These are phyloP conservation scores for Callionymus lyra DNA, from an alignment of 2,113 vertebrate species.

Conservation along the genomic window DNA sequence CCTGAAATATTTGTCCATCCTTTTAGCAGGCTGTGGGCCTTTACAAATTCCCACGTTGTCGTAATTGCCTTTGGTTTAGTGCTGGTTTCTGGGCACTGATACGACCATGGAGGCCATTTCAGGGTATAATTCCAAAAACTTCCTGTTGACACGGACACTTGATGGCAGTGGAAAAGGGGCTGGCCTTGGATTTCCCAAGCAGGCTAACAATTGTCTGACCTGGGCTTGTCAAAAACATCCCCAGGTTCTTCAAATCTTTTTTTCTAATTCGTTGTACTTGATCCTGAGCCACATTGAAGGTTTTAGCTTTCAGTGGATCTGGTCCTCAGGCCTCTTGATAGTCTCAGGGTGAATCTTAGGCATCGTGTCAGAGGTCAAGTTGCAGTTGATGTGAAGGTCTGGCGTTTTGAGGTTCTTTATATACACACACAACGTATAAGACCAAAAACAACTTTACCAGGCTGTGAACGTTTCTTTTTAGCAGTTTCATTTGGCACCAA, in stretches of 20 bases:
- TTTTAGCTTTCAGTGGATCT: background rate
- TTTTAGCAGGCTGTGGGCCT: background rate
- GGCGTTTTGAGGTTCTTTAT: background rate
- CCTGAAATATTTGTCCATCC: background rate
- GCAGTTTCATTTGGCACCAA: no score
- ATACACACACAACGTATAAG: no score
- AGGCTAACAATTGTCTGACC: background rate
- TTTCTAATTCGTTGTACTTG: background rate
- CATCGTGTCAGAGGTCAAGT: conserved; percentile 1
- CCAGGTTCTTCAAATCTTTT: background rate
- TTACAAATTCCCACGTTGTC: background rate
- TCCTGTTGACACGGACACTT: background rate
- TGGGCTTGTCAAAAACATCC: background rate
- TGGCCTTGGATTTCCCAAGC: background rate
- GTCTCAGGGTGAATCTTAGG: background rate
- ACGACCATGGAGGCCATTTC: background rate
- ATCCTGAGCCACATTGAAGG: background rate
- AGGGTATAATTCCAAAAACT: no score
- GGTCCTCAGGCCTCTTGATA: conserved; percentile 1
- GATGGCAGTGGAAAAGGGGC: background rate
- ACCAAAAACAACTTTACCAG: no score
- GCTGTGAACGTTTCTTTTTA: no score
- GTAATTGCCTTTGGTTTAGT: background rate
- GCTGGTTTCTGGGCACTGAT: background rate
- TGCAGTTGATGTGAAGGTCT: background rate